Conservation (phyloP, 1,140 invertebrate genomes). For the Phortica variegata region DNA sequence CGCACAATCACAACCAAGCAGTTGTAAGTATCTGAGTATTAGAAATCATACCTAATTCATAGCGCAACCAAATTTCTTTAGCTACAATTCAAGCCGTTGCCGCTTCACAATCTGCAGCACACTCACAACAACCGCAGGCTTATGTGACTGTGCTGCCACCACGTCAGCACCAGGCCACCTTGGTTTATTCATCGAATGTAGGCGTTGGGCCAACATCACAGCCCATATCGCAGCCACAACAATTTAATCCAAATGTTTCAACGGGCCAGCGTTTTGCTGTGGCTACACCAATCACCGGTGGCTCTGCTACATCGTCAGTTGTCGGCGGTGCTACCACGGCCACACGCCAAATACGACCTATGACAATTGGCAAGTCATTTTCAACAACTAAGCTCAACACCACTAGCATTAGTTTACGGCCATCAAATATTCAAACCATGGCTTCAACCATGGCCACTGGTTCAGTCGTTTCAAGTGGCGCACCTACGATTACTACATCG, state of each 20-base stretch:
- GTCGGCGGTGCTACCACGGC: conserved; percentile 39
- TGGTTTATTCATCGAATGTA: conserved; percentile 52
- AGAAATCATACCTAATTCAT: neutral
- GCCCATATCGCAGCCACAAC: conserved; percentile 29
- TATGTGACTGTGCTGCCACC: conserved; percentile 52
- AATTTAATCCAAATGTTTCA: conserved; percentile 36
- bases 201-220: conserved; percentile 21
- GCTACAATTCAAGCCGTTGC: conserved; percentile 12
- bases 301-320: conserved; percentile 27
- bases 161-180: conserved; percentile 49
- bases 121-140: conserved; percentile 36
- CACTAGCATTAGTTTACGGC: conserved; percentile 51
- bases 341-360: conserved; percentile 41
- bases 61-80: neutral
- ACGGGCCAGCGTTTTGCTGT: conserved; percentile 41
- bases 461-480: conserved; percentile 31
- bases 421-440: conserved; percentile 41
- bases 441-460: conserved; percentile 29
- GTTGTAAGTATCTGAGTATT: conserved; percentile 21
- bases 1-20: conserved; percentile 26
- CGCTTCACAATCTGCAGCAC: conserved; percentile 13
- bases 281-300: conserved; percentile 24
- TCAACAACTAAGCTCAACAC: conserved; percentile 45
- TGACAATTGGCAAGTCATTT: conserved; percentile 44
- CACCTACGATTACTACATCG: neutral